These are phyloP conservation scores for Psilanteris sp. DNA, from an alignment of 1,140 invertebrate genomes.

Conservation along the genomic window DNA sequence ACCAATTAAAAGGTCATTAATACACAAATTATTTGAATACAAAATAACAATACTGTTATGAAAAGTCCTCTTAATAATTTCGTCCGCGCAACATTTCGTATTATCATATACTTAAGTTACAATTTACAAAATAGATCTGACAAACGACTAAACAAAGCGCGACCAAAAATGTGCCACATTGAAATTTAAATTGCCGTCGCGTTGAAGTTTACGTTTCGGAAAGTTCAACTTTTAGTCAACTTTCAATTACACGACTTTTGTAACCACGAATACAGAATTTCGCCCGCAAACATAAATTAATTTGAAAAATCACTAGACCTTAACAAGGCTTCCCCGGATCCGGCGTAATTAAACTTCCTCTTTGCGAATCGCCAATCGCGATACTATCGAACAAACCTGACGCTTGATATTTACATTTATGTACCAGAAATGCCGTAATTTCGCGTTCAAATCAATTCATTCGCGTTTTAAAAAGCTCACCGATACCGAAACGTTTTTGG, in stretches of 20 bases:
- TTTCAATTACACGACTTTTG: conserved; percentile 12
- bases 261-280: not conserved
- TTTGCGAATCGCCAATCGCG: conserved; percentile 59
- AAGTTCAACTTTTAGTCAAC: conserved; percentile 4
- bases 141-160: too few species aligned
- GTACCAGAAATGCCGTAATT: conserved; percentile 30
- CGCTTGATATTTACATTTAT: conserved; percentile 54
- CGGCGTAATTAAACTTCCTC: conserved; percentile 54
- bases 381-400: conserved; percentile 64
- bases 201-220: not conserved
- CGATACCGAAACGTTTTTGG: conserved; percentile 60
- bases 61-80: too few species aligned
- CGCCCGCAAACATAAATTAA: conserved; percentile 19
- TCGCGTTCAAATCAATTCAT: too few species aligned
- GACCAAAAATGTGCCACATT: too few species aligned
- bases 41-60: too few species aligned
- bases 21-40: too few species aligned
- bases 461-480: conserved; percentile 23
- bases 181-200: too few species aligned
- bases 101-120: too few species aligned
- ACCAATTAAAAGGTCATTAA: too few species aligned
- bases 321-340: conserved; percentile 41
- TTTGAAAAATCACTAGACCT: conserved; percentile 50
- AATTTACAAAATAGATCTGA: too few species aligned
- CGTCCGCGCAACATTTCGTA: too few species aligned